Percentiles rank a stretch among this genome's conserved stretches.
Evolutionary conservation across 37 sponge, comb jelly and placozoan species (phyloP).

Genomic region (Bolinopsis microptera): DNA sequence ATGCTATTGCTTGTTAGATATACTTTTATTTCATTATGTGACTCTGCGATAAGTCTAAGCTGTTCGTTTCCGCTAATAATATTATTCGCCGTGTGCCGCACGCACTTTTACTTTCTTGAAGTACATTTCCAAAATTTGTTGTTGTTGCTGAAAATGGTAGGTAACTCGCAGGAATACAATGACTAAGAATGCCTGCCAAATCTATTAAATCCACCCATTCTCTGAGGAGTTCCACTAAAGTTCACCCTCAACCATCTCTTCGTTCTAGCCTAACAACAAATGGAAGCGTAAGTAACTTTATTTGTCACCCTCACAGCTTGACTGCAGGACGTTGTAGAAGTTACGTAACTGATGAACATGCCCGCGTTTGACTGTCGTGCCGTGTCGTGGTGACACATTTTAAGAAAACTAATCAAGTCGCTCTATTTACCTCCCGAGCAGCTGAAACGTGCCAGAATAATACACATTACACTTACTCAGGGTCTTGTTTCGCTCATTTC

Average conservation of each 20-base stretch:
- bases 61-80: not conserved
- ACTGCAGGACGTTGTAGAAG: too few relatives aligned
- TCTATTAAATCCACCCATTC: not conserved
- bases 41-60: not conserved
- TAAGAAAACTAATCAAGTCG: too few relatives aligned
- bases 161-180: not conserved
- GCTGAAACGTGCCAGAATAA: too few relatives aligned
- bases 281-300: not conserved
- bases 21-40: not conserved
- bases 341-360: too few relatives aligned
- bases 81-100: not conserved
- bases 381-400: too few relatives aligned
- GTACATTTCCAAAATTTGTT: not conserved
- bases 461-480: too few relatives aligned
- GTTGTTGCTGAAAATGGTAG: not conserved
- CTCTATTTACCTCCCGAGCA: too few relatives aligned
- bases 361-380: too few relatives aligned
- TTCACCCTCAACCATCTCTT: not conserved
- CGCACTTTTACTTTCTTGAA: not conserved
- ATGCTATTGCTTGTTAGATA: not conserved
- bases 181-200: not conserved
- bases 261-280: not conserved
- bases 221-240: not conserved
- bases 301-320: too few relatives aligned
- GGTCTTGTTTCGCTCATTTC: too few relatives aligned